Evolutionary conservation across 2,888 invertebrate species (phyloP).

Genomic region (Tetramorium bicarinatum): DNA sequence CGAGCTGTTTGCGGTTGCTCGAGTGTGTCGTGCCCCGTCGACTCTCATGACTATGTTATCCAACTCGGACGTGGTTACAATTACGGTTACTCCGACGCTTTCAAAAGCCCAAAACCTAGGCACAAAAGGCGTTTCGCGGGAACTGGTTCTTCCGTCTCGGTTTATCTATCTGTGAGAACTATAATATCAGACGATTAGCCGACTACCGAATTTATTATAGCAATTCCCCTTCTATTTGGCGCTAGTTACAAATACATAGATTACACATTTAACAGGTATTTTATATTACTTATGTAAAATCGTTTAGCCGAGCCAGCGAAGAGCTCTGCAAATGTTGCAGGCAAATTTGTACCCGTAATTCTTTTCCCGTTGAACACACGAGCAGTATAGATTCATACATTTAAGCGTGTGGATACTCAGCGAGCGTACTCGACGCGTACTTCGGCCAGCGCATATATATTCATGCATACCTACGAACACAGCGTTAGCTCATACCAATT

Average conservation of each 20-base stretch:
- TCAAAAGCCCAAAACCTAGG: neutral
- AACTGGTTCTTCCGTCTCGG: neutral
- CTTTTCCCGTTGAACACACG: slow-evolving; percentile 72
- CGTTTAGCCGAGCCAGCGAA: slow-evolving; percentile 3
- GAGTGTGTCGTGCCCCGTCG: slow-evolving; percentile 60
- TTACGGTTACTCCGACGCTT: slow-evolving; percentile 22
- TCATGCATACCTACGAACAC: slow-evolving; percentile 66
- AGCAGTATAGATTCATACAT: slow-evolving; percentile 65
- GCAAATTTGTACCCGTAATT: slow-evolving; percentile 76
- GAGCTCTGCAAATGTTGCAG: slow-evolving; percentile 24
- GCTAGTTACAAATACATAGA: neutral
- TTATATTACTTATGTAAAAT: neutral
- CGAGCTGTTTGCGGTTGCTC: slow-evolving; percentile 66
- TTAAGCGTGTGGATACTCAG: slow-evolving; percentile 61
- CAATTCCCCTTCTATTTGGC: neutral
- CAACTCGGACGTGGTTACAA: slow-evolving; percentile 35
- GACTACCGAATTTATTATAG: neutral
- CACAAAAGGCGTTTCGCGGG: neutral
- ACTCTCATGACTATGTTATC: slow-evolving; percentile 61
- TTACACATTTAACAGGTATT: neutral
- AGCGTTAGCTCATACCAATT: slow-evolving; percentile 83
- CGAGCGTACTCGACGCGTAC: slow-evolving; percentile 66
- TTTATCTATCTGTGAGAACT: neutral
- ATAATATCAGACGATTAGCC: neutral
- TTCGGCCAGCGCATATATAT: slow-evolving; percentile 33